Conservation (phyloP, 2,113 vertebrate genomes). For the Thunnus thynnus region DNA sequence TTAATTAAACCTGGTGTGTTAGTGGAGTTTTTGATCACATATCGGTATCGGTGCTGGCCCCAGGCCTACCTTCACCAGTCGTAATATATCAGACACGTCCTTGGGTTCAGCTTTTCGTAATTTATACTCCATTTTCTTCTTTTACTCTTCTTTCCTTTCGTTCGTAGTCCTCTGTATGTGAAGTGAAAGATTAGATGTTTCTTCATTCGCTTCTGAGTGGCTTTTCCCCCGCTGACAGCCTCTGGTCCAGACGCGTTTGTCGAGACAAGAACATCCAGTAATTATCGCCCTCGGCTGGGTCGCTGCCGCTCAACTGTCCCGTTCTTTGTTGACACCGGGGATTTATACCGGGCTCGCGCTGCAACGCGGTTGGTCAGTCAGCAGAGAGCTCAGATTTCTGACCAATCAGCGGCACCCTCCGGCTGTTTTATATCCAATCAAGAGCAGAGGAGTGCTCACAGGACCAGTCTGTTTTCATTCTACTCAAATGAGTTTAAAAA, state of each 20-base stretch:
- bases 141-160: conserved; percentile 95
- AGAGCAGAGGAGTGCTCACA: background rate
- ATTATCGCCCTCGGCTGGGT: conserved; percentile 34
- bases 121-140: conserved; percentile 96
- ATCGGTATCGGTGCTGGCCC: no score
- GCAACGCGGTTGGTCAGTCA: conserved; percentile 15
- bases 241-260: conserved; percentile 87
- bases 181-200: conserved; percentile 95
- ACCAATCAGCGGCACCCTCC: conserved; percentile 56
- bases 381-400: background rate
- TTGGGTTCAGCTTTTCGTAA: conserved; percentile 91
- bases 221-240: conserved; percentile 90
- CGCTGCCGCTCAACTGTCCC: conserved; percentile 53
- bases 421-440: conserved; percentile 23
- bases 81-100: conserved; percentile 93
- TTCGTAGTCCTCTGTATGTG: conserved; percentile 95
- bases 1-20: no score
- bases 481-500: no score
- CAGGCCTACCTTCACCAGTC: conserved; percentile 92
- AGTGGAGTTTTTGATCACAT: background rate
- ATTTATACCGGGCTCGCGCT: conserved; percentile 66
- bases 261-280: conserved; percentile 76
- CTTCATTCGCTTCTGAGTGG: conserved; percentile 96
- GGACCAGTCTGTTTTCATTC: background rate
- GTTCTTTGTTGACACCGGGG: conserved; percentile 57